Base-by-base conservation (phyloP, 2,888 invertebrate species). In the Lissocephala sabroskyi region DNA sequence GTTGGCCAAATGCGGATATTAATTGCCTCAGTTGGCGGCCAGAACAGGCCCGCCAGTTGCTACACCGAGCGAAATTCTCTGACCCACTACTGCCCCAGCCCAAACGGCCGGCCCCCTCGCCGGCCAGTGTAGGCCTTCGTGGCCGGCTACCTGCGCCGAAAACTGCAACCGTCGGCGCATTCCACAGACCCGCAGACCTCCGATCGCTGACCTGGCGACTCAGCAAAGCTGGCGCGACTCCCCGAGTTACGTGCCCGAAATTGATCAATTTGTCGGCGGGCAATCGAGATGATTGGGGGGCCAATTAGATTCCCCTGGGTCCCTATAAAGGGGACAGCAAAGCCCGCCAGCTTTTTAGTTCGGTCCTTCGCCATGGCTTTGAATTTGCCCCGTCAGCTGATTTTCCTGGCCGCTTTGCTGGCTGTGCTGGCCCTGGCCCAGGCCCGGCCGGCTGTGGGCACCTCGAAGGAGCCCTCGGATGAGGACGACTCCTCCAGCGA, bases 401-500 rank as follows among this genome's bases (percentile, higher is more conserved):
- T 41, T 30, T 29, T n/a, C 14, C 16, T 29, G 17, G 3, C 10
- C 16, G 9, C 56, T 19, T 6, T 33, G 9, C n/a, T 47, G 4
- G 29, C 29, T 42, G 28, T 14, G 37, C 52, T 43, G 42, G 16
- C 59, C 5, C 10, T 54, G 29, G 9, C 16, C 29, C 5, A 41
- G 14, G 11, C 16, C n/a, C n/a, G 10, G 16, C 35, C 13, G 16
- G 48, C 14, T n/a, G 29, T n/a, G 16, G 16, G 7, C 4, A 11
- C n/a, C n/a, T 1, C 14, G 5, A 10, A 46, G 32, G 17, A 26
- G 10, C 2, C 45, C 10, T 23, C 23, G 23, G 76, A 79, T 10
- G 77, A 76, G 4, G 75, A 65, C 26, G 66, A 76, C 26, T 81
- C 79, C 0, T 81, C 82, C 2, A 79, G 80, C 2, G 77, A 82